Conservation (phyloP, 1,140 invertebrate species). For the Platyura marginata region DNA sequence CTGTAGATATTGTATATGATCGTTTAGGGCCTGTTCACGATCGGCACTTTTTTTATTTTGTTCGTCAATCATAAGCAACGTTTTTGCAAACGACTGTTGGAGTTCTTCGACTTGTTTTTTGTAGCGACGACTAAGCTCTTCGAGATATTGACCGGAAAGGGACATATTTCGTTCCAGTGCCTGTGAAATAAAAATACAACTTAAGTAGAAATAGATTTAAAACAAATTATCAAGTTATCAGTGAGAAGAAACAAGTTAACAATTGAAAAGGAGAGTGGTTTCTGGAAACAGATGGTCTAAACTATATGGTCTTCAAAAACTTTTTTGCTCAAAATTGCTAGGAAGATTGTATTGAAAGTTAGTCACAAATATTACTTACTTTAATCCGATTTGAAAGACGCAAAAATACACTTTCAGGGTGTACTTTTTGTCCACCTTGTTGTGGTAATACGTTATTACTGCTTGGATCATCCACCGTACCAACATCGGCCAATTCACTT, state of each 20-base stretch:
- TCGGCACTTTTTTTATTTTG: constrained; percentile 50
- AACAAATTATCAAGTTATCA: neutral
- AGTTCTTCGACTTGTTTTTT: constrained; percentile 94
- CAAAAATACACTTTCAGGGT: constrained; percentile 91
- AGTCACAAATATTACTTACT: constrained; percentile 29
- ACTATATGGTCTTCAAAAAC: too few species aligned
- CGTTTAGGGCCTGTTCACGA: constrained; percentile 40
- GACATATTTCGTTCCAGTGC: constrained; percentile 91
- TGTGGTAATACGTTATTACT: neutral
- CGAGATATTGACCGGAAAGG: constrained; percentile 83
- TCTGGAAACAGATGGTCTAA: too few species aligned
- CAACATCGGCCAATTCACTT: neutral
- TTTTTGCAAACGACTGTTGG: constrained; percentile 68
- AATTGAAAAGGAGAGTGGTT: too few species aligned
- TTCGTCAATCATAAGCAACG: constrained; percentile 52
- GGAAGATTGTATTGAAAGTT: too few species aligned
- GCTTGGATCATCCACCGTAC: neutral
- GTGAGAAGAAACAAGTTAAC: neutral
- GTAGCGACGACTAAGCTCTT: constrained; percentile 84
- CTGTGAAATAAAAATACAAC: too few species aligned
- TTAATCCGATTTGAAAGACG: constrained; percentile 90
- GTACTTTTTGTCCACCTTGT: constrained; percentile 30
- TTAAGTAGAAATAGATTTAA: neutral
- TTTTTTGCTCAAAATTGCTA: too few species aligned
- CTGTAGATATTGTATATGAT: constrained; percentile 36